A percentile compares a stretch with the other conserved stretches of the same genome.
Conservation (phyloP, 2,113 vertebrate species). For the Dicerorhinus sumatrensis region DNA sequence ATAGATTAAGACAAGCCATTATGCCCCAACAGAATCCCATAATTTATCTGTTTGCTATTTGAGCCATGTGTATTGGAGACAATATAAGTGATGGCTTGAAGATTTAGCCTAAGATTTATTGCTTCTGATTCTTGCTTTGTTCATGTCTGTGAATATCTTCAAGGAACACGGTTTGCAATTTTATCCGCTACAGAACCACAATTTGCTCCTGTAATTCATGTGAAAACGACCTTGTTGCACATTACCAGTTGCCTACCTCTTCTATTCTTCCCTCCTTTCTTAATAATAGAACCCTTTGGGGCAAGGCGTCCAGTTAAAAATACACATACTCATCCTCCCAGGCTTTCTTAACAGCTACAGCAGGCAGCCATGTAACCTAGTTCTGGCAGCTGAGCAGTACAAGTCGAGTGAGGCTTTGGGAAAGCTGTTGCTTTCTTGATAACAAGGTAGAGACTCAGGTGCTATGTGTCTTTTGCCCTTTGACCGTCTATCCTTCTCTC, state of each 20-base stretch:
- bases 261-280: neutral
- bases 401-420: neutral
- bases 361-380: neutral
- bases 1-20: neutral
- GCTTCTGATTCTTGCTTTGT: constrained; percentile 26
- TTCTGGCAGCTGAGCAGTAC: neutral
- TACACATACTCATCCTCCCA: neutral
- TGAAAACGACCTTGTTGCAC: neutral
- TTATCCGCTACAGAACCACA: neutral
- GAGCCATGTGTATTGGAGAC: neutral
- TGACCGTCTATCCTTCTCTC: neutral
- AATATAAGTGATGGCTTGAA: neutral
- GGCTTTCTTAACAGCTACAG: neutral
- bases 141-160: neutral
- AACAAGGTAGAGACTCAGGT: constrained; percentile 20
- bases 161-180: constrained; percentile 3
- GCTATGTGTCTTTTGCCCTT: constrained; percentile 11
- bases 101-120: constrained; percentile 19
- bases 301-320: neutral
- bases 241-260: neutral
- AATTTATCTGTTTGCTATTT: neutral
- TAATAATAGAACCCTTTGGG: neutral
- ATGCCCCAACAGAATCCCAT: neutral
- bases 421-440: constrained; percentile 24
- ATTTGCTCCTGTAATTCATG: neutral